Evolutionary conservation across 2,888 invertebrate genomes (phyloP).

Genomic region (Synanthedon formicaeformis): DNA sequence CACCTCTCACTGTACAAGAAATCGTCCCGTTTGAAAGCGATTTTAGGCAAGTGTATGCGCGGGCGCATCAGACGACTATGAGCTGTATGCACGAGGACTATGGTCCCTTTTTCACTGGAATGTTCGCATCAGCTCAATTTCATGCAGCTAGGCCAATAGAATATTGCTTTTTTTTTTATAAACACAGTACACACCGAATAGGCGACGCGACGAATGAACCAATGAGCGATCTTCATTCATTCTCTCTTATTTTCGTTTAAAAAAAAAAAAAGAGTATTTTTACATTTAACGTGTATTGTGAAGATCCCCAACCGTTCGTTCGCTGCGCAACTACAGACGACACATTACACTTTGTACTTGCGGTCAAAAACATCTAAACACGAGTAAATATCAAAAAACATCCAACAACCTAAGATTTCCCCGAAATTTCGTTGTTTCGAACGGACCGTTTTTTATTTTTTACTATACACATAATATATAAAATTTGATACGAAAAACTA

Average conservation of each 20-base stretch:
- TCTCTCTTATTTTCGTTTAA: too few relatives aligned
- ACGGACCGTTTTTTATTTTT: conserved; percentile 42
- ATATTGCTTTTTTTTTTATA: conserved; percentile 47
- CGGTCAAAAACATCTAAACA: conserved; percentile 47
- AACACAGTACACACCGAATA: conserved; percentile 55
- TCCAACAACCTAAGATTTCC: conserved; percentile 58
- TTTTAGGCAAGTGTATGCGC: too few relatives aligned
- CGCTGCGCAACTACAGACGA: conserved; percentile 12
- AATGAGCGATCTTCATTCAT: too few relatives aligned
- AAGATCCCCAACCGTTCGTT: neutral
- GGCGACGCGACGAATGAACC: conserved; percentile 16
- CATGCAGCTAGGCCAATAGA: conserved; percentile 42
- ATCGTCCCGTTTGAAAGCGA: too few relatives aligned
- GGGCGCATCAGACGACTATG: too few relatives aligned
- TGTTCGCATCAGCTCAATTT: conserved; percentile 39
- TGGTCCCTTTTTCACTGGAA: conserved; percentile 40
- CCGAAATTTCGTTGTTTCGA: conserved; percentile 59
- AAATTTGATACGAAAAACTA: conserved; percentile 22
- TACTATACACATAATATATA: neutral
- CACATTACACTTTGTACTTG: conserved; percentile 60
- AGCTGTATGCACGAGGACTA: conserved; percentile 13
- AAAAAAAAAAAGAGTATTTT: too few relatives aligned
- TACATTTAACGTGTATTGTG: too few relatives aligned
- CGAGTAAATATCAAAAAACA: conserved; percentile 44
- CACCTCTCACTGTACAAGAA: too few relatives aligned